Evolutionary conservation across 2,113 vertebrate genomes (phyloP).

Genomic region (Xiphophorus couchianus): DNA sequence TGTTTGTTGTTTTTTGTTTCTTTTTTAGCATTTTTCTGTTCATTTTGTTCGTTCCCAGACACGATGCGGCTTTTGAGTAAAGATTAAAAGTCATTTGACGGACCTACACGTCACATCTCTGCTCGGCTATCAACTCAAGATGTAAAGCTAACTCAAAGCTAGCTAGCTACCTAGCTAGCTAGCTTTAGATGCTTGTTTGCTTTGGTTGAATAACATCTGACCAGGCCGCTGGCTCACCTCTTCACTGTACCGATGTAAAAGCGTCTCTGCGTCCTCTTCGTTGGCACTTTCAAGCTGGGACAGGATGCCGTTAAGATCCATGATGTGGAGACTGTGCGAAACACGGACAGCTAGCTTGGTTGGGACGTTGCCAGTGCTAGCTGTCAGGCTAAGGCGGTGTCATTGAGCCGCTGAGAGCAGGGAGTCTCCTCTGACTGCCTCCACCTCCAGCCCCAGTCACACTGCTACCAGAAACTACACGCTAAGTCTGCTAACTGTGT

Average conservation of each 20-base stretch:
- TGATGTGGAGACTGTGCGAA: conserved; percentile 27
- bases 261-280: conserved; percentile 60
- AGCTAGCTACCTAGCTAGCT: conserved; percentile 29
- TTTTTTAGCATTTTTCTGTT: background rate
- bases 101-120: background rate
- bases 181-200: conserved; percentile 57
- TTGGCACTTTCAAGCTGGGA: conserved; percentile 68
- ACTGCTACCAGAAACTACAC: background rate
- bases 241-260: conserved; percentile 71
- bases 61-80: background rate
- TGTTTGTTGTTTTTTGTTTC: background rate
- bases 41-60: background rate
- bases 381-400: conserved; percentile 35
- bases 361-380: conserved; percentile 23
- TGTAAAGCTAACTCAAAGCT: background rate
- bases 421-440: conserved; percentile 34
- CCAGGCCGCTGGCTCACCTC: conserved; percentile 70
- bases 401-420: conserved; percentile 30
- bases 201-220: conserved; percentile 45
- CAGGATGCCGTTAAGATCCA: conserved; percentile 75
- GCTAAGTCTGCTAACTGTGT: background rate
- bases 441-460: conserved; percentile 4
- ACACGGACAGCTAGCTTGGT: background rate
- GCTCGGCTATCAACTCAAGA: background rate
- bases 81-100: background rate